Percentiles rank a stretch among this genome's conserved stretches.
Evolutionary conservation across 2,797 vertebrate species (phyloP).

Genomic region (Danio tinwini): DNA sequence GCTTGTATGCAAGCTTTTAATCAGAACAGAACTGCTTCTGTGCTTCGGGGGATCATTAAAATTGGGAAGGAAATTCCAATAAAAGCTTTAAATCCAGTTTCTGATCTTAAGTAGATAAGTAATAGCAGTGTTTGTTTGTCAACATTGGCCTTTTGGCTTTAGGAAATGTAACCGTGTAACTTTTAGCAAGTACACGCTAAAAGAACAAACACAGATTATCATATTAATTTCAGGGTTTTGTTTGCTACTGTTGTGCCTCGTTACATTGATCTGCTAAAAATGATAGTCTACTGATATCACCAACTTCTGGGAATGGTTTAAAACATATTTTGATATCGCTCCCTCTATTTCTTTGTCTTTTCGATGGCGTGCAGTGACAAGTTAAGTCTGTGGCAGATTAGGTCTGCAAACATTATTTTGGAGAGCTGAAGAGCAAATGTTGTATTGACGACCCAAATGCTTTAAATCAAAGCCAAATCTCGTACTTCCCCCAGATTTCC

Average conservation of each 20-base stretch:
- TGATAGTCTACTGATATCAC: not conserved
- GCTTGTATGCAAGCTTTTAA: slow-evolving; percentile 74
- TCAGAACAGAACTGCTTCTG: slow-evolving; percentile 59
- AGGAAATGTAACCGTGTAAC: slow-evolving; percentile 2
- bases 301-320: slow-evolving; percentile 11
- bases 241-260: not conserved
- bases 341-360: not conserved
- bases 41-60: slow-evolving; percentile 17
- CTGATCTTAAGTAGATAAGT: not conserved
- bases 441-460: not conserved
- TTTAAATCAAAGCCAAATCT: slow-evolving; percentile 20
- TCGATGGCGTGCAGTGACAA: not conserved
- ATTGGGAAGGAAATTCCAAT: slow-evolving; percentile 11
- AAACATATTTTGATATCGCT: slow-evolving; percentile 5
- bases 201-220: slow-evolving; percentile 8
- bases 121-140: slow-evolving; percentile 1
- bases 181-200: slow-evolving; percentile 5
- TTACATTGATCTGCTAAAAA: not conserved
- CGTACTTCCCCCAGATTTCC: not conserved
- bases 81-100: slow-evolving; percentile 16
- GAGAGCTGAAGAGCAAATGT: not conserved
- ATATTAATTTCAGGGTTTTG: slow-evolving; percentile 1
- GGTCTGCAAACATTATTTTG: slow-evolving; percentile 7
- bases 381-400: slow-evolving; percentile 11
- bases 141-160: slow-evolving; percentile 13